These are phyloP conservation scores for Drosophila insularis DNA, from an alignment of 1,140 invertebrate species.

Conservation along the genomic window DNA sequence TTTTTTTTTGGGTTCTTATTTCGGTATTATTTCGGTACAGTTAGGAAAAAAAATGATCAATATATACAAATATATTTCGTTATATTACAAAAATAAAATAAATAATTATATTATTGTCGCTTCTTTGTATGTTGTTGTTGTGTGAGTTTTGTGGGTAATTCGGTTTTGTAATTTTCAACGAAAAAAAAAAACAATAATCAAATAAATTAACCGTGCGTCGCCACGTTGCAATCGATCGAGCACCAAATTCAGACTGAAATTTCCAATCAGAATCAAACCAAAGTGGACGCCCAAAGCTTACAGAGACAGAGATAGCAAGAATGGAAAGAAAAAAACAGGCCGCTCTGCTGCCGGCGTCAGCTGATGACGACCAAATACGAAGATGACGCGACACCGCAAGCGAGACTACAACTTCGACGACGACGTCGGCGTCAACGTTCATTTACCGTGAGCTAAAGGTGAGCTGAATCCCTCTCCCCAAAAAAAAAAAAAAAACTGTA, in stretches of 20 bases:
- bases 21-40: constrained; percentile 8
- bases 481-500: neutral
- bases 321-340: neutral
- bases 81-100: constrained; percentile 45
- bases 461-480: neutral
- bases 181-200: neutral
- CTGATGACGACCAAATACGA: constrained; percentile 55
- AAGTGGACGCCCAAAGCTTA: constrained; percentile 62
- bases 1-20: constrained; percentile 18
- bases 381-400: constrained; percentile 50
- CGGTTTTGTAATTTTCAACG: neutral
- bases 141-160: neutral
- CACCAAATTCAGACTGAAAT: constrained; percentile 82
- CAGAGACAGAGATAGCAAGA: constrained; percentile 21
- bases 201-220: constrained; percentile 55
- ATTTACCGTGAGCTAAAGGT: constrained; percentile 3
- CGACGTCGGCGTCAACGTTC: neutral
- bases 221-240: constrained; percentile 82
- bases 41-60: constrained; percentile 28
- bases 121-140: constrained; percentile 16
- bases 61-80: constrained; percentile 13
- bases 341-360: constrained; percentile 36
- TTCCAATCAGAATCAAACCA: constrained; percentile 78
- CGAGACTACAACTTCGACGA: neutral
- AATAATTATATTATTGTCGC: constrained; percentile 2